Base-by-base conservation (phyloP, 2,888 invertebrate species). In the Thymelicus acteon region DNA sequence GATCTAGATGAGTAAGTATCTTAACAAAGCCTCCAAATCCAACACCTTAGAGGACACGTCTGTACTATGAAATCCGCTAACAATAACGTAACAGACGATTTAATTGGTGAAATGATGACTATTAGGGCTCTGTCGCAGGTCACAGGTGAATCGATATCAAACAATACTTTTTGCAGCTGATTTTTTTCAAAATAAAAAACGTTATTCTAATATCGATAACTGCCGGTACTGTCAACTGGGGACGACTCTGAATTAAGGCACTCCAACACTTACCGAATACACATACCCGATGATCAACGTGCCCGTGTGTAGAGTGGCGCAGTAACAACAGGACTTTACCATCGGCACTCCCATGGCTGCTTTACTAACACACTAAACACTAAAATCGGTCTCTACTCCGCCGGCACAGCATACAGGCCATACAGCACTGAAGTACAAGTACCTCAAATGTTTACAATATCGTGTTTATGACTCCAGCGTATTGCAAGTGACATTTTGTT, bases 241-340 rank as follows among this genome's bases (percentile, higher is more conserved):
- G 12, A 44, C 3, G 2, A 44, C 7, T 2, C 4, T 15, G 6
- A 52, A 13, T 44, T 7, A 10, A 15, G 10, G 0, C 19, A 40
- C 7, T 1, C 6, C 61, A 31, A 24, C 13, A 84, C 89, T 83
- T 77, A 92, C 93, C 75, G 88, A 83, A 74, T 89, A 93, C 19
- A 89, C 61, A 77, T 90, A 92, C 60, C 88, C 93, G 73, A 92
- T 93, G 60, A 92, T 80, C 71, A 93, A 77, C 0, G 92, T 92
- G 12, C 91, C 93, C 0, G 86, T 91, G 19, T 90, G 89, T 63
- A 93, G 74, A 67, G 78, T 86, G 8, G 80, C 87, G 61, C 89
- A 89, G 73, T 76, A 91, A 72, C 93, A 93, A 72, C 92, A 93
- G 4, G 76, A 87, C 13, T 86, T 86, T 74, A 93, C 84, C 81